Base-by-base conservation (phyloP, 2,113 vertebrate species). In the Opisthocomus hoazin region DNA sequence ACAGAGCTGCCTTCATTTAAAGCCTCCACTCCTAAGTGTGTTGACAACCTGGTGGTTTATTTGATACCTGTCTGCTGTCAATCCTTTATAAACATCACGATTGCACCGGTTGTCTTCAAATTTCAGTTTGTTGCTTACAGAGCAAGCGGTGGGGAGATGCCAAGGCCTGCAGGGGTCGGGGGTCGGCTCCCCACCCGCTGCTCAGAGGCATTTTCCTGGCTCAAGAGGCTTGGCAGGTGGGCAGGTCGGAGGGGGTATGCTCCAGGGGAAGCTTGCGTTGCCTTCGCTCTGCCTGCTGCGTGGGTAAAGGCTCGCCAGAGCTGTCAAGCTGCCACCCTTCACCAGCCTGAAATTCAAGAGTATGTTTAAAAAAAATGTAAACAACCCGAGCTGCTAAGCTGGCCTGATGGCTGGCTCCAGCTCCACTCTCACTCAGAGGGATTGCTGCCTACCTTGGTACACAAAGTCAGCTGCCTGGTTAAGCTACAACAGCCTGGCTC, bases 261-360 rank as follows among this genome's bases (percentile, higher is more conserved):
- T 68, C 84, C 53, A 51, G 36, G 43, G 53, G 58, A 19, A 29
- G 46, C 53, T 30, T 2, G 5, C 5, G 3, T 27, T 58, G 60
- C 70, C 58, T 22, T 23, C 11, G 4, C 48, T 58, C 26, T 63
- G 19, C 18, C 34, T 63, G 61, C 56, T 54, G 64, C 1, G 1
- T 14, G 60, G 58, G 53, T 6, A 58, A 43, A 58, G 26, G 26
- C 41, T 79, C 46, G 9, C 8, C 78, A 22, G 80, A 80, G 64
- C 68, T 78, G 54, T 26, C 58, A 54, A 11, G 12, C 46, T 75
- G 84, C 57, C 90, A 80, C 51, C 61, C 79, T 56, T 58, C 43
- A 68, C 34, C 69, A 93, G 84, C 23, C 73, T 82, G 87, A 80
- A 91, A 94, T 36, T 45, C 32, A 56, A 60, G 74, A 91, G 77